Percentiles rank a stretch among this genome's conserved stretches.
Conservation (phyloP, 2,113 vertebrate genomes). For the Athene cunicularia region DNA sequence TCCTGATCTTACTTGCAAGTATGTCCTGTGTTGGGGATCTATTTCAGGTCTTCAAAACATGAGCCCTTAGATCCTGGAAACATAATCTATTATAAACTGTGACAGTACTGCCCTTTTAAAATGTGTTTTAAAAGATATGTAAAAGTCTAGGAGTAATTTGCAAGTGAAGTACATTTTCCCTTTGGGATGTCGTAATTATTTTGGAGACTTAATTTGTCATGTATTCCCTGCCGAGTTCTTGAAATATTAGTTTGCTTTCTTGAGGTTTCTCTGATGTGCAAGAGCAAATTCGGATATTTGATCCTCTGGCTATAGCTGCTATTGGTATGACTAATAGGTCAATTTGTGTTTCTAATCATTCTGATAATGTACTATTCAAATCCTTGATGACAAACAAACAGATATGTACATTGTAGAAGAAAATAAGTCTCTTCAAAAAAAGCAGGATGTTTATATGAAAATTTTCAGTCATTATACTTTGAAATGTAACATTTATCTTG, state of each 20-base stretch:
- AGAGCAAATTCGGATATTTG: slow-evolving; percentile 46
- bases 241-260: slow-evolving; percentile 64
- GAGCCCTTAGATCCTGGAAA: not conserved
- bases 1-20: not conserved
- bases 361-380: not conserved
- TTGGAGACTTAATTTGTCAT: slow-evolving; percentile 50
- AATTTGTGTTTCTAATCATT: slow-evolving; percentile 37
- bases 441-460: slow-evolving; percentile 21
- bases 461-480: slow-evolving; percentile 67
- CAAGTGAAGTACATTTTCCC: not conserved
- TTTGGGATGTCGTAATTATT: slow-evolving; percentile 46
- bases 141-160: slow-evolving; percentile 29
- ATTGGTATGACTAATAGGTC: slow-evolving; percentile 6
- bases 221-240: slow-evolving; percentile 24
- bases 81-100: not conserved
- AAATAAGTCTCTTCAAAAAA: slow-evolving; percentile 19
- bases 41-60: not conserved
- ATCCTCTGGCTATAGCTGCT: slow-evolving; percentile 29
- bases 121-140: not conserved
- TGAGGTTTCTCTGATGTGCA: slow-evolving; percentile 25
- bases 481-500: slow-evolving; percentile 75
- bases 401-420: not conserved
- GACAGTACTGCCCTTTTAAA: not conserved
- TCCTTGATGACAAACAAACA: slow-evolving; percentile 7
- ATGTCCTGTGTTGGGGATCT: not conserved